Evolutionary conservation across 2,113 vertebrate species (phyloP), one percentile per base, ranked within the genome.

Genomic region (Osmerus mordax): DNA sequence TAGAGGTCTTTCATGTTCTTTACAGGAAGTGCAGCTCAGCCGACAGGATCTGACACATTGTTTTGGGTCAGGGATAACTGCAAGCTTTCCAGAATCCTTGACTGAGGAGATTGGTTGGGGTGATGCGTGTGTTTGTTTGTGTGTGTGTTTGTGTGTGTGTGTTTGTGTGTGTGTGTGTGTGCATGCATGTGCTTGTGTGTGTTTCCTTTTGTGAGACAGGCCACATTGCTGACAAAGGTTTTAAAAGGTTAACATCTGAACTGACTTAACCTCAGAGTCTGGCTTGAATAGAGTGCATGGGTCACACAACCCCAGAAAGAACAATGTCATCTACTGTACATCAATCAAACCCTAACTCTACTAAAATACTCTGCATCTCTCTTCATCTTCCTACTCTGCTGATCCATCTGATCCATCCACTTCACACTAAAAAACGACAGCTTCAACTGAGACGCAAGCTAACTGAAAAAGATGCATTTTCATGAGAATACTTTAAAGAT

Each of bases 241-340:
- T 82, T 32, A 14, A 83, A 85, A 89, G 86, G 88, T 89, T 29
- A 36, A 13, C 80, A 75, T 78, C 69, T 82, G 85, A 89, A 89
- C 87, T 82, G 29, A 59, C 71, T 81, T 86, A 74, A 87, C 87
- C 87, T 77, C 80, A 65, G 75, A 77, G 77, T 89, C 85, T 86
- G 85, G 85, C 53, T 60, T 72, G 28, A 67, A 62, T 62, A 56
- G 0, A 23, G 77, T 70, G 84, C 83, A 83, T 90, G 84, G 83
- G 82, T 47, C 41, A 47, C 9, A 2, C 41, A 47, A 47, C 8
- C 41, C 7, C 41, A 9, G 9, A 47, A 47, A 47, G 41, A 47
- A 47, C 41, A 47, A 9, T 47, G 41, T 47, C 41, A 36, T 36
- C 5, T 47, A 47, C 41, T 12, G 41, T 47, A 11, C 41, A 47